These are phyloP conservation scores for Epinotia bilunana DNA, from an alignment of 2,888 invertebrate genomes.

Conservation along the genomic window DNA sequence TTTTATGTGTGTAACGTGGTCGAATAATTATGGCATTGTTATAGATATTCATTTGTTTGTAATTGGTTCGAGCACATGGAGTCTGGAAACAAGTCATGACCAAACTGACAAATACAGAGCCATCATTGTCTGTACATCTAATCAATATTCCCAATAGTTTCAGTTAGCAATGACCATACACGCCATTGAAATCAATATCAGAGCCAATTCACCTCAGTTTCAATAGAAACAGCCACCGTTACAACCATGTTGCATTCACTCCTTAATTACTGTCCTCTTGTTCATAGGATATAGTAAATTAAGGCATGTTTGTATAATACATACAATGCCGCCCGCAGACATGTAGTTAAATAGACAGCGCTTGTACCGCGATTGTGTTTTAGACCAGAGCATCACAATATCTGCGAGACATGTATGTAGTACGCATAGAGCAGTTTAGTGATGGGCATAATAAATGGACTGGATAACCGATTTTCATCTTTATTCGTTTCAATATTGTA, in stretches of 20 bases:
- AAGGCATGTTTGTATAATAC: slow-evolving; percentile 3
- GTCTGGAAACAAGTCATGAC: too few species aligned
- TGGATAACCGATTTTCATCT: neutral
- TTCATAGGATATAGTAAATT: slow-evolving; percentile 17
- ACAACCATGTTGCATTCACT: slow-evolving; percentile 7
- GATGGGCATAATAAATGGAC: neutral
- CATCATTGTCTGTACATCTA: slow-evolving; percentile 1
- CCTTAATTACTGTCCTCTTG: slow-evolving; percentile 23
- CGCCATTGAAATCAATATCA: slow-evolving; percentile 7
- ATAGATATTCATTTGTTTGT: too few species aligned
- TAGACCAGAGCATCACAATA: too few species aligned
- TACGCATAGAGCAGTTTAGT: neutral
- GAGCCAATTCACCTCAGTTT: slow-evolving; percentile 3
- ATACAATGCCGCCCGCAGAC: neutral
- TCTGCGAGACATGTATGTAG: neutral
- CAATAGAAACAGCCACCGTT: slow-evolving; percentile 15
- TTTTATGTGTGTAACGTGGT: too few species aligned
- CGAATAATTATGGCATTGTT: too few species aligned
- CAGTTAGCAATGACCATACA: slow-evolving; percentile 4
- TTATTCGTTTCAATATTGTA: neutral
- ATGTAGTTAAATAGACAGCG: neutral
- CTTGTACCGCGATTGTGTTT: neutral
- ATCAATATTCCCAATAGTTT: slow-evolving; percentile 11
- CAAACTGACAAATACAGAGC: neutral
- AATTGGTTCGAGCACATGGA: too few species aligned